A percentile compares a stretch with the other conserved stretches of the same genome.
Evolutionary conservation across 2,113 vertebrate species (phyloP).

Genomic region (Peromyscus maniculatus): DNA sequence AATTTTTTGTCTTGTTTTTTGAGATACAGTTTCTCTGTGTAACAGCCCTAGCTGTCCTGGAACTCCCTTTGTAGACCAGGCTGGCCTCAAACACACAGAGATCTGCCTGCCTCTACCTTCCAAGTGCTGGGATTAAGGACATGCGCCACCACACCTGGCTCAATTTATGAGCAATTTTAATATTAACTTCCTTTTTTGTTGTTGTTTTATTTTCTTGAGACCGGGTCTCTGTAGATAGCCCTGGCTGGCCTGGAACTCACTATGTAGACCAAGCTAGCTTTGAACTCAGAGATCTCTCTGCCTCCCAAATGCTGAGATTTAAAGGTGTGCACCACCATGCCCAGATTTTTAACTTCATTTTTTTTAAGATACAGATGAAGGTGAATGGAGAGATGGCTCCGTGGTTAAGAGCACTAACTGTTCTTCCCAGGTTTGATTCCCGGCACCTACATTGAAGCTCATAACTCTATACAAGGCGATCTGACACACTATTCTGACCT

Average conservation of each 20-base stretch:
- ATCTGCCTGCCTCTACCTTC: not conserved
- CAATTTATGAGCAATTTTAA: too few species aligned
- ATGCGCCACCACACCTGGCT: not conserved
- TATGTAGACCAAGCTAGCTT: too few species aligned
- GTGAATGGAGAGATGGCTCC: not conserved
- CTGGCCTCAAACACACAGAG: not conserved
- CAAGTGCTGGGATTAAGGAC: not conserved
- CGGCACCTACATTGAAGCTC: not conserved
- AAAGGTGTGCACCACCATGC: not conserved
- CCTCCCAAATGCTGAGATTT: not conserved
- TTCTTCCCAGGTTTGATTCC: not conserved
- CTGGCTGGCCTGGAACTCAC: not conserved
- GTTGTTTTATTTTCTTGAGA: too few species aligned
- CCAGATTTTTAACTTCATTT: not conserved
- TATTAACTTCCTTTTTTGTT: too few species aligned
- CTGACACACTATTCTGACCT: not conserved
- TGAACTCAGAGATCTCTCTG: not conserved
- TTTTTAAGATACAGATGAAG: not conserved
- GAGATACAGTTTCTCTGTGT: not conserved
- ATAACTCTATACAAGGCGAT: not conserved
- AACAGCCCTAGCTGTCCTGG: not conserved
- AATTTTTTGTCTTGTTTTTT: not conserved
- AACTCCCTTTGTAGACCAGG: not conserved
- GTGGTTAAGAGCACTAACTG: not conserved
- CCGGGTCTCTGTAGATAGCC: not conserved